Base-by-base conservation (phyloP, 2,113 vertebrate species). In the Nothocercus julius region DNA sequence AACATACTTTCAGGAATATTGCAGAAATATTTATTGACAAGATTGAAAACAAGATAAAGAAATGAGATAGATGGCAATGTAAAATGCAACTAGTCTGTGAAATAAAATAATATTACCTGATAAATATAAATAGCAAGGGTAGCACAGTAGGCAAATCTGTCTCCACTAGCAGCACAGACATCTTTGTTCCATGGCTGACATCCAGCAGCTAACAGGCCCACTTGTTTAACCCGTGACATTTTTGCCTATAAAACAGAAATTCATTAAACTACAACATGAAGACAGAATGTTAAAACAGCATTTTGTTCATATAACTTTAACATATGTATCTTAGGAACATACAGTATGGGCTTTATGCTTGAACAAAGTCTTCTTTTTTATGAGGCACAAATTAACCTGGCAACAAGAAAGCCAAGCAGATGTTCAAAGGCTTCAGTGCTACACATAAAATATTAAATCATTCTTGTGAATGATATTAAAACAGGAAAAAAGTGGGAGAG, bases 121-220 rank as follows among this genome's bases (percentile, higher is more conserved):
- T 99, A 99, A 89, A 99, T 96, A 93, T 99, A 99, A 95, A 99
- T 98, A 66, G 99, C 99, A 85, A 99, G 97, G 1, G 99, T 99
- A 44, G 99, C 99, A 85, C 99, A 99, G 93, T 99, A 99, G 5
- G 99, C 99, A 85, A 99, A 99, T 89, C 99, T 98, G 95, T 99
- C 98, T 66, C 99, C 99, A 36, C 97, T 98, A 38, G 99, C 99
- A 9, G 98, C 99, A 89, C 99, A 99, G 3, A 99, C 99, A 17
- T 99, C 99, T 97, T 99, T 99, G 92, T 99, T 99, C 99, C 99
- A 99, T 1, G 99, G 99, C 95, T 99, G 99, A 87, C 99, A 99
- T 30, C 99, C 99, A 28, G 99, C 99, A 82, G 99, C 98, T 96
- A 99, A 51, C 82, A 99, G 97, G 14, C 99, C 99, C 92, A 99